Evolutionary conservation across 1,140 invertebrate genomes (phyloP).

Genomic region (silkworm (Bombyx mori)): DNA sequence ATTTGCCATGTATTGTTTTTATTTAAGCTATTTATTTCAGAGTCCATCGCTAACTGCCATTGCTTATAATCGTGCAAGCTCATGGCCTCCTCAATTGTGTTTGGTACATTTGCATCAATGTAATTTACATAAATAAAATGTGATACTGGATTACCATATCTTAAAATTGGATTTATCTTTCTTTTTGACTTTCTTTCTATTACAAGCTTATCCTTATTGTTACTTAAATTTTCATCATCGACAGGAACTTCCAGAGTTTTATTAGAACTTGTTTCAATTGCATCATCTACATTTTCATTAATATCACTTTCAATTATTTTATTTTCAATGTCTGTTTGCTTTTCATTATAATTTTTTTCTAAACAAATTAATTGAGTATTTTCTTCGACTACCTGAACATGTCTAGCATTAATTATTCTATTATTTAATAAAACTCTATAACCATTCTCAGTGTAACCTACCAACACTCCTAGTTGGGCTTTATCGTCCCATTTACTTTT

Average conservation of each 20-base stretch:
- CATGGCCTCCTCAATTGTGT: conserved; percentile 38
- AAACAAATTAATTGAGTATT: conserved; percentile 26
- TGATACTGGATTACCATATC: background rate
- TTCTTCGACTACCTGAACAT: conserved; percentile 30
- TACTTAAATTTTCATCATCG: too few species aligned
- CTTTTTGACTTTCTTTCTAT: too few species aligned
- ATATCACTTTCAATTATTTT: conserved; percentile 9
- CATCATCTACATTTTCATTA: conserved; percentile 10
- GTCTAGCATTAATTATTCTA: conserved; percentile 26
- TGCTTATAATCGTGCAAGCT: conserved; percentile 21
- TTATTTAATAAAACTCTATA: conserved; percentile 27
- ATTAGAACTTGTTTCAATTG: too few species aligned
- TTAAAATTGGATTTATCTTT: too few species aligned
- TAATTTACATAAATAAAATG: conserved; percentile 14
- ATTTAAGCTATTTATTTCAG: conserved; percentile 25
- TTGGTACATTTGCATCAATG: conserved; percentile 18
- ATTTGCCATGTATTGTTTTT: conserved; percentile 35
- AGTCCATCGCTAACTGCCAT: conserved; percentile 28
- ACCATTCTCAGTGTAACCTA: conserved; percentile 26
- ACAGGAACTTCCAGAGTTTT: too few species aligned
- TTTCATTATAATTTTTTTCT: conserved; percentile 23
- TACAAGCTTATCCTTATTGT: too few species aligned
- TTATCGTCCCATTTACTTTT: conserved; percentile 42
- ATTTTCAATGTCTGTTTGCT: conserved; percentile 8
- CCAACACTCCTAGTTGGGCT: conserved; percentile 25